phyloP scores from a whole-genome alignment of 2,888 invertebrate species.

The Polydrusus pterygomalis region DNA sequence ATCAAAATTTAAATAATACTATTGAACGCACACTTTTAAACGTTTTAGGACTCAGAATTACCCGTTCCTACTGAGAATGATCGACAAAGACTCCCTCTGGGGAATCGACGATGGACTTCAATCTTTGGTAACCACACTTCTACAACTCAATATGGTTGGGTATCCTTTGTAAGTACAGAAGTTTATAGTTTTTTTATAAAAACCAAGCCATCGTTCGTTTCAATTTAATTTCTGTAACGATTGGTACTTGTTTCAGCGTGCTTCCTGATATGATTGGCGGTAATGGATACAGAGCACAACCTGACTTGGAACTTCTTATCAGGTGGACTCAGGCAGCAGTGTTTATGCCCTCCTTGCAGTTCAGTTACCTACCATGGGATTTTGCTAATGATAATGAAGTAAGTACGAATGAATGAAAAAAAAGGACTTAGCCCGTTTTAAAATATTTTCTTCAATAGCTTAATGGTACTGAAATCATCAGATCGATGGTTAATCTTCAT shows the following conservation, averaged over 20 bases:
- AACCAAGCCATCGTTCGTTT: too few relatives aligned
- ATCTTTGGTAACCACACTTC: slow-evolving; percentile 82
- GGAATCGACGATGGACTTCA: slow-evolving; percentile 81
- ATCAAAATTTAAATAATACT: too few relatives aligned
- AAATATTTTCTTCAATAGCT: slow-evolving; percentile 16
- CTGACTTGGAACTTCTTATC: slow-evolving; percentile 79
- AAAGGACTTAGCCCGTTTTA: too few relatives aligned
- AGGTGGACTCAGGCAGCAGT: slow-evolving; percentile 87
- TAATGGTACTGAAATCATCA: slow-evolving; percentile 78
- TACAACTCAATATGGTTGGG: slow-evolving; percentile 76
- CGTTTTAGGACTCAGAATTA: slow-evolving; percentile 78
- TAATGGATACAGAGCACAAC: slow-evolving; percentile 68
- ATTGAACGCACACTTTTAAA: too few relatives aligned
- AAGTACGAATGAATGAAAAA: slow-evolving; percentile 11
- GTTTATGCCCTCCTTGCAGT: slow-evolving; percentile 87
- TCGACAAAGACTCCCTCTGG: slow-evolving; percentile 85
- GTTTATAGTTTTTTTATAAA: neutral
- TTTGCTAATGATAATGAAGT: slow-evolving; percentile 71
- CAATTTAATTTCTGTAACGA: neutral
- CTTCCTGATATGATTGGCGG: slow-evolving; percentile 89
- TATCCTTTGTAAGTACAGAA: slow-evolving; percentile 66
- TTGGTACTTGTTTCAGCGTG: slow-evolving; percentile 70
- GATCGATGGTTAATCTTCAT: slow-evolving; percentile 80
- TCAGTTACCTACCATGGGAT: slow-evolving; percentile 88
- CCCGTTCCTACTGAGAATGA: slow-evolving; percentile 84